Percentiles rank a stretch among this genome's conserved stretches.
phyloP scores from a whole-genome alignment of 2,888 invertebrate genomes.

The Rhamphomyia laevipes region DNA sequence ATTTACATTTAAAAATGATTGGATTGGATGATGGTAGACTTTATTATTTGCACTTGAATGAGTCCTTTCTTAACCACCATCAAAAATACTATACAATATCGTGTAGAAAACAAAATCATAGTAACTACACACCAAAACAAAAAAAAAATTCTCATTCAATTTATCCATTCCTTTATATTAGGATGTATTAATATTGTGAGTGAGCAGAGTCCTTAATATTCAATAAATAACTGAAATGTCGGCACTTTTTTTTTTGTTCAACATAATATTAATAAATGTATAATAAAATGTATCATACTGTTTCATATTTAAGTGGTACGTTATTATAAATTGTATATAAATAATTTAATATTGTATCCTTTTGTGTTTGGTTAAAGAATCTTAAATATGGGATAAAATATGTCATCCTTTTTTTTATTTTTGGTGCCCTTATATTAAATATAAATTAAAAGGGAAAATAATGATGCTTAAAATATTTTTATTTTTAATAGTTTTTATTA shows the following conservation, averaged over 20 bases:
- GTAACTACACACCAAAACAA: background rate
- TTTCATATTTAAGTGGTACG: no score
- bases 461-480: no score
- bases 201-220: background rate
- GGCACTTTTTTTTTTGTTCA: background rate
- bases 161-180: background rate
- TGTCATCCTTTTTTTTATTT: no score
- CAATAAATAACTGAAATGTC: background rate
- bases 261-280: no score
- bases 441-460: no score
- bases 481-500: no score
- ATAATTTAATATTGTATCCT: no score
- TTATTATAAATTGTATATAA: no score
- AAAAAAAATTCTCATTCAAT: background rate
- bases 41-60: background rate
- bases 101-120: background rate
- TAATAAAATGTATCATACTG: no score
- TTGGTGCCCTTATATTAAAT: no score
- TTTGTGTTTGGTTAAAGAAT: no score
- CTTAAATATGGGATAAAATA: no score
- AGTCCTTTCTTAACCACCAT: background rate
- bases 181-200: background rate
- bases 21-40: background rate
- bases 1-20: background rate
- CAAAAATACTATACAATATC: background rate